Evolutionary conservation across 1,140 invertebrate species (phyloP).

Genomic region (Tetramorium alpestre): DNA sequence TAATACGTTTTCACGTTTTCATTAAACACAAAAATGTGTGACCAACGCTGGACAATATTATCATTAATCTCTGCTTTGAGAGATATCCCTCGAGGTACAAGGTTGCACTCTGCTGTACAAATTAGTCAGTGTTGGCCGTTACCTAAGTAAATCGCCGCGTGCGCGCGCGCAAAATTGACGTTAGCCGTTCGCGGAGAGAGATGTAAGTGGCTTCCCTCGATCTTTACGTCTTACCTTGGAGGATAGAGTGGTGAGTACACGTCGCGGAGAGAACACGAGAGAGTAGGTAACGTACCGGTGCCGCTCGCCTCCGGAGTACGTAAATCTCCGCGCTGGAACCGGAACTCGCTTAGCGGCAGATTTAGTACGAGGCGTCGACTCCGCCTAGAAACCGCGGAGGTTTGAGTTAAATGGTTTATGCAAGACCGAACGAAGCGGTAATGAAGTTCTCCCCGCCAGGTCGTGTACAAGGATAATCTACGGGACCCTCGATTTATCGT

Average conservation of each 20-base stretch:
- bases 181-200: conserved; percentile 28
- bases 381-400: conserved; percentile 83
- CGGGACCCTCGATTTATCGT: conserved; percentile 82
- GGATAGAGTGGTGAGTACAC: conserved; percentile 58
- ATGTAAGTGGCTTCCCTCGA: conserved; percentile 11
- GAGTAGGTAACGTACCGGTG: conserved; percentile 65
- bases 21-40: not conserved
- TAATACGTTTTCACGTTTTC: too few relatives aligned
- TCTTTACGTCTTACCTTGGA: conserved; percentile 38
- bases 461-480: conserved; percentile 83
- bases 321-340: conserved; percentile 79
- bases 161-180: conserved; percentile 48
- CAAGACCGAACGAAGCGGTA: conserved; percentile 85
- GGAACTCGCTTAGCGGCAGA: conserved; percentile 83
- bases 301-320: conserved; percentile 77
- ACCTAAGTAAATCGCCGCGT: conserved; percentile 48
- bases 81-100: conserved; percentile 32
- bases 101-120: conserved; percentile 39
- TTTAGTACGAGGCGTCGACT: conserved; percentile 83
- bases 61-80: conserved; percentile 5
- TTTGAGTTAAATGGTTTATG: conserved; percentile 86
- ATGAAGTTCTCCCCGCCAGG: conserved; percentile 82
- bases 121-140: conserved; percentile 48
- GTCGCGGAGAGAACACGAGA: conserved; percentile 56
- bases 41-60: conserved; percentile 32